Base-by-base conservation (phyloP, 2,888 invertebrate genomes). In the Plagodis dolabraria region DNA sequence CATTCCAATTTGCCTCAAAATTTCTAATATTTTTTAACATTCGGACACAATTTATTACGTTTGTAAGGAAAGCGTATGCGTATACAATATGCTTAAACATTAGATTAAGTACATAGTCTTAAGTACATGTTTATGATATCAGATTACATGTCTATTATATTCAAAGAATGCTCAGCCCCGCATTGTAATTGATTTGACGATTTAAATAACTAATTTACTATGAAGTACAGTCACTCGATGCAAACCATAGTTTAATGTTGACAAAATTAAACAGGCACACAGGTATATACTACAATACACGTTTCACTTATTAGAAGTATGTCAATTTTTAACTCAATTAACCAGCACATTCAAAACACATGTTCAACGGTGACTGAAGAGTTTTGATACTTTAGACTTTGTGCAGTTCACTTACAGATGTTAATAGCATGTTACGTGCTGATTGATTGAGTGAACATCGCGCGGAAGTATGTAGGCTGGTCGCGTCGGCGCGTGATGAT, bases 391-490 rank as follows among this genome's bases (percentile, higher is more conserved):
- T 57, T 55, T 57, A 33, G 60, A 61, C 63, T 60, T 58, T 62
- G 53, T 58, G 34, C 11, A 33, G 36, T 38, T 33, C 8, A 10
- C 5, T 64, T 22, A 67, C 40, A 57, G 64, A 67, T 55, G 43
- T 63, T 51, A 62, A 53, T 64, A 12, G 47, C 36, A 2, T 42
- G 42, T 34, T 47, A 8, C 36, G 55, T 46, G 43, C 11, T 35
- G 38, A 45, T 63, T 45, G 66, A 52, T 45, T 68, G 48, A 52
- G 55, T 46, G 42, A 47, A 60, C 60, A 49, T 53, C 48, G 60
- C 56, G 46, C 86, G 92, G 92, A 92, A 91, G 89, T 86, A 90
- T 87, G 90, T 92, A 90, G 91, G 92, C 77, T 88, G 90, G 76
- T 63, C 76, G 82, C 77, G 87, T 77, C 83, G 83, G 78, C 78